Conservation (phyloP, 2,888 invertebrate species). For the Phrixothrix hirtus region DNA sequence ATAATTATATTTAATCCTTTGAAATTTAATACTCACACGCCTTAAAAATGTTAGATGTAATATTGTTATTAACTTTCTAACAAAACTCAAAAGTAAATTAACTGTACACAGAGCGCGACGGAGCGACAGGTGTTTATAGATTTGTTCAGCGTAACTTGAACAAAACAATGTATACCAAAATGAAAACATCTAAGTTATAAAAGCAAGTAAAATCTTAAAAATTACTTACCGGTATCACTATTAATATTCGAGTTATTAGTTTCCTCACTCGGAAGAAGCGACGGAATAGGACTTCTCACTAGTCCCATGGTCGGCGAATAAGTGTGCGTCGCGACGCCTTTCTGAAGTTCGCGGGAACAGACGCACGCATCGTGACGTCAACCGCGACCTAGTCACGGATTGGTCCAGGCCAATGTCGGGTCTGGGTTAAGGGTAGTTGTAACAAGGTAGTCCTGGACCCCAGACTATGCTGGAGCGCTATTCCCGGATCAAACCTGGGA, state of each 20-base stretch:
- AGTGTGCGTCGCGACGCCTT: constrained; percentile 34
- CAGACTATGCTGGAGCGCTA: constrained; percentile 23
- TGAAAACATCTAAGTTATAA: too few relatives aligned
- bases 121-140: too few relatives aligned
- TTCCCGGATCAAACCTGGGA: constrained; percentile 25
- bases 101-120: too few relatives aligned
- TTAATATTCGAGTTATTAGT: constrained; percentile 38
- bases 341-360: constrained; percentile 42
- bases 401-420: constrained; percentile 52
- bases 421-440: constrained; percentile 53
- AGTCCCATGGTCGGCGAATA: constrained; percentile 39
- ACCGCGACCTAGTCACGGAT: constrained; percentile 61
- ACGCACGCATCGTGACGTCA: constrained; percentile 61
- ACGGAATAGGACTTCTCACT: constrained; percentile 38
- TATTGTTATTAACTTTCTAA: too few relatives aligned
- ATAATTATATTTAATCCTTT: too few relatives aligned
- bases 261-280: constrained; percentile 44
- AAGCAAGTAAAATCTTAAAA: too few relatives aligned
- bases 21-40: too few relatives aligned
- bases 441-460: constrained; percentile 44
- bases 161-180: too few relatives aligned
- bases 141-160: too few relatives aligned
- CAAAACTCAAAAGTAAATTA: too few relatives aligned
- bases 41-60: too few relatives aligned
- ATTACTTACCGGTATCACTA: constrained; percentile 28